phyloP scores from a whole-genome alignment of 53 echinoderm and acorn worm genomes.

The Zoroaster sp. region DNA sequence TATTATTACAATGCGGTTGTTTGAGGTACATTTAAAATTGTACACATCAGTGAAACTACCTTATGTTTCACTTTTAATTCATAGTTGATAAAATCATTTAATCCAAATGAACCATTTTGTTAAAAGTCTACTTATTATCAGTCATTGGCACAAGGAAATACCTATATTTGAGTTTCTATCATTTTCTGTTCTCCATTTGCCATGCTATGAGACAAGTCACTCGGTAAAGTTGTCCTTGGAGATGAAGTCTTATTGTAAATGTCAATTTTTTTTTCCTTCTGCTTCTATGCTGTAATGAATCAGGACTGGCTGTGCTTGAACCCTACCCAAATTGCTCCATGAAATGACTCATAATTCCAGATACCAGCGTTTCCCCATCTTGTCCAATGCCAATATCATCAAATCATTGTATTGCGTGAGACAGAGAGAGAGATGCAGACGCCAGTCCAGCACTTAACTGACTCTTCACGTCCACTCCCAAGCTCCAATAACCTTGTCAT shows the following conservation, averaged over 20 bases:
- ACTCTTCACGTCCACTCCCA: not conserved
- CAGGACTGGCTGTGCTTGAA: not conserved
- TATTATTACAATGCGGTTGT: not conserved
- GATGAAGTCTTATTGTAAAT: not conserved
- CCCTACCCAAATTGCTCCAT: constrained; percentile 7
- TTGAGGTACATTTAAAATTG: not conserved
- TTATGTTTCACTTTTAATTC: too few relatives aligned
- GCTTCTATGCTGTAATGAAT: not conserved
- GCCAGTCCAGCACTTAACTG: constrained; percentile 34
- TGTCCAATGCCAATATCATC: not conserved
- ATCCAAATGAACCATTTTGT: too few relatives aligned
- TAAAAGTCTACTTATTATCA: too few relatives aligned
- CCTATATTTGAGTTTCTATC: too few relatives aligned
- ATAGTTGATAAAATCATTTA: too few relatives aligned
- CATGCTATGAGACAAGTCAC: not conserved
- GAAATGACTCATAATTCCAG: constrained; percentile 35
- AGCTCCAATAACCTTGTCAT: constrained; percentile 46
- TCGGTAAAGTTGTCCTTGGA: constrained; percentile 33
- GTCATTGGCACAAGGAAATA: too few relatives aligned
- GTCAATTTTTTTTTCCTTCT: not conserved
- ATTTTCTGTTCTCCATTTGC: not conserved
- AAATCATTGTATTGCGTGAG: constrained; percentile 22
- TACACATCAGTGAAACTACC: too few relatives aligned
- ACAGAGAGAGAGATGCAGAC: not conserved
- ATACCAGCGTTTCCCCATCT: constrained; percentile 5